Conservation (phyloP, 2,797 vertebrate genomes). For the Rhinoraja longicauda region DNA sequence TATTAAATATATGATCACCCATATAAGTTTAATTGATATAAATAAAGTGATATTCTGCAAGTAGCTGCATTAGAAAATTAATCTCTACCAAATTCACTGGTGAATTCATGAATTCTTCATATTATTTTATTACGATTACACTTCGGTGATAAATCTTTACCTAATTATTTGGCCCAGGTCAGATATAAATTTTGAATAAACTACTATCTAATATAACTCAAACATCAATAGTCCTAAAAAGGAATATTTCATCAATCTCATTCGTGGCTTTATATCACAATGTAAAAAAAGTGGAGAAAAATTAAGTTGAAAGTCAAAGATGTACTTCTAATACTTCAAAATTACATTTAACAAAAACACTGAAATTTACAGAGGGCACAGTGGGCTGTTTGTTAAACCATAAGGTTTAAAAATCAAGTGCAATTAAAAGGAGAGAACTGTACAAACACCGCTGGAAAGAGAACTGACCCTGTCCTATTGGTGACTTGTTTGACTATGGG, state of each 20-base stretch:
- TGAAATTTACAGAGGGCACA: neutral
- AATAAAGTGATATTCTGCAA: neutral
- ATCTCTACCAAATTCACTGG: neutral
- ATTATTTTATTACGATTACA: neutral
- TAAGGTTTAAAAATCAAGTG: neutral
- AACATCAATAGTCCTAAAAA: neutral
- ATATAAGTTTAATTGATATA: neutral
- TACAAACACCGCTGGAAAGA: neutral
- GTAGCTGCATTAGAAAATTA: neutral
- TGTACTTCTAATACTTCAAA: neutral
- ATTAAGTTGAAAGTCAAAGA: neutral
- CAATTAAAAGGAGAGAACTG: neutral
- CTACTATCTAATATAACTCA: neutral
- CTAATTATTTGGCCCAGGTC: neutral
- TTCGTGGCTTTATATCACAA: neutral
- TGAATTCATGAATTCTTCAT: neutral
- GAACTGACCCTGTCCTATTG: neutral
- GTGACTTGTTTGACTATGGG: neutral
- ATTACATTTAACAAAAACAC: neutral
- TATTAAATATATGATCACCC: neutral
- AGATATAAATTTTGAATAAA: neutral
- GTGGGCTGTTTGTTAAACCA: neutral
- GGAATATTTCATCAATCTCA: neutral
- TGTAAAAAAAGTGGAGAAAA: neutral
- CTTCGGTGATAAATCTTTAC: neutral